Evolutionary conservation across 1,140 invertebrate species (phyloP).

Genomic region (Pissodes strobi): DNA sequence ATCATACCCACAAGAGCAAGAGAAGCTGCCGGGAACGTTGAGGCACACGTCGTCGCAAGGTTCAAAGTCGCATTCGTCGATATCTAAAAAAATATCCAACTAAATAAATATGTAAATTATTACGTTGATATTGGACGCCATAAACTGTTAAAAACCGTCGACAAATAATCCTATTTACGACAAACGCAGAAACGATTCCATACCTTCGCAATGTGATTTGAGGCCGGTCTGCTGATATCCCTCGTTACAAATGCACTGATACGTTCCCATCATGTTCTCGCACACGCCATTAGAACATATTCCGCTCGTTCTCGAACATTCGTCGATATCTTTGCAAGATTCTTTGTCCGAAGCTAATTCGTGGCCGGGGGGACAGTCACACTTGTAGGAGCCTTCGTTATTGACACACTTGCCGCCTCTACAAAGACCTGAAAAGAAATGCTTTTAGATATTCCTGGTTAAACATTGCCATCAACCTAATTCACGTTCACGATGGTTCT

Average conservation of each 20-base stretch:
- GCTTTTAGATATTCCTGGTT: no score
- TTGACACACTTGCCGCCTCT: slow-evolving; percentile 82
- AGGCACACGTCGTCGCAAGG: slow-evolving; percentile 67
- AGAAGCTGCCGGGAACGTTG: slow-evolving; percentile 71
- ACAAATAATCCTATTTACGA: no score
- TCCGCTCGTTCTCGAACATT: slow-evolving; percentile 76
- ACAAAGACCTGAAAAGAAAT: slow-evolving; percentile 59
- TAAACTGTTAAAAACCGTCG: no score
- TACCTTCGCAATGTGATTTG: slow-evolving; percentile 64
- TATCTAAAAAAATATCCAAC: slow-evolving; percentile 69
- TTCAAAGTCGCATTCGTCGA: slow-evolving; percentile 76
- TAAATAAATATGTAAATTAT: no score
- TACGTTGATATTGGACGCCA: no score
- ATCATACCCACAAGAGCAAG: slow-evolving; percentile 60
- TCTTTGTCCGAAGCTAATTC: slow-evolving; percentile 65
- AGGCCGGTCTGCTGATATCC: slow-evolving; percentile 71
- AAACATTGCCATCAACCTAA: no score
- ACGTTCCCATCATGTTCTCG: slow-evolving; percentile 86
- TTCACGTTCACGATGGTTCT: no score
- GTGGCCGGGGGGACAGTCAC: slow-evolving; percentile 82
- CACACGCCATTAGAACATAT: slow-evolving; percentile 85
- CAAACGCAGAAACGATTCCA: no score
- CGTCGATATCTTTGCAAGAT: slow-evolving; percentile 61
- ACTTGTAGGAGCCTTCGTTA: slow-evolving; percentile 80
- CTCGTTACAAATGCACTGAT: slow-evolving; percentile 83